Evolutionary conservation across 37 sponge, comb jelly and placozoan genomes (phyloP), one percentile per base, ranked within the genome.

Genomic region (Dysidea cf. avara): DNA sequence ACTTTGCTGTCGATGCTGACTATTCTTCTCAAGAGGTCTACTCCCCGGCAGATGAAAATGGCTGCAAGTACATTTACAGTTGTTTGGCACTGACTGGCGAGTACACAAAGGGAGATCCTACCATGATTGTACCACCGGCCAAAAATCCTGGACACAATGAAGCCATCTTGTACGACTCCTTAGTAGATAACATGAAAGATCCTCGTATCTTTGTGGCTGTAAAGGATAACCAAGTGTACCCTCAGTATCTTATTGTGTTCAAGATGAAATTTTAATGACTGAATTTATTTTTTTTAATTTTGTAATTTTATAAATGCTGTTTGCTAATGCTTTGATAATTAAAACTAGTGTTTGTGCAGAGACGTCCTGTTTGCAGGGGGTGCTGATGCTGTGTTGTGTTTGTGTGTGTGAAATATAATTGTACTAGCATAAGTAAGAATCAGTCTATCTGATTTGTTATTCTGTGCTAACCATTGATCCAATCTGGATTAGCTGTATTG

Each of bases 161-260:
- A 26, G 63, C 63, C 26, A 59, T 66, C 7, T 61, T 80, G 31
- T 76, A 58, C 63, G 90, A 89, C 68, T 64, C 90, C 5, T 51
- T 80, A 21, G 90, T 89, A 2, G 77, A 89, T 11, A 63, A 79
- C 39, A 36, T 29, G 14, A 12, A 33, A 0, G 66, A 75, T 29
- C 90, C 90, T 29, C 63, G 77, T 2, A 89, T 89, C 7, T 83
- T 79, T 80, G 90, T 89, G 9, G 72, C 78, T 25, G 50, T 80
- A 46, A 46, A 66, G 31, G 90, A 89, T 56, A 31, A 76, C 28
- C 90, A 89, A 35, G 77, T 66, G 0, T 89, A 89, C 35, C 90
- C 90, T 2, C 76, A 89, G 64, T 89, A 84, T 37, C 70, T 75
- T 35, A 79, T 89, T n/a, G 37, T 56, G 28, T 89, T 84, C 49